Conservation (phyloP, 2,888 invertebrate species). For the Cosmopolites sordidus region DNA sequence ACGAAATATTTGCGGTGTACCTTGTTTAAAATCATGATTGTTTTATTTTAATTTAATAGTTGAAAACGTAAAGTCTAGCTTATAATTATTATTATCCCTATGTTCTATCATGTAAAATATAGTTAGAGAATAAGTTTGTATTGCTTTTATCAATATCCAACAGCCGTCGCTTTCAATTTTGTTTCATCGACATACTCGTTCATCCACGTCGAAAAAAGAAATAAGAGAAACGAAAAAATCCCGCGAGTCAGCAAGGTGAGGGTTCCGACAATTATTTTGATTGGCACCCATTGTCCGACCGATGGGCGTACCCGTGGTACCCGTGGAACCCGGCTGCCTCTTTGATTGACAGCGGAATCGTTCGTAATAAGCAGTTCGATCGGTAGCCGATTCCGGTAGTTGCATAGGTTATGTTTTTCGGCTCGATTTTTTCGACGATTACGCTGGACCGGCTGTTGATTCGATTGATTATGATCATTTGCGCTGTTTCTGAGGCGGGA, state of each 20-base stretch:
- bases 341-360: constrained; percentile 1
- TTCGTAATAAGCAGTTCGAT: neutral
- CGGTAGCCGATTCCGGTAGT: neutral
- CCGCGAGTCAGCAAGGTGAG: constrained; percentile 1
- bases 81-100: too few species aligned
- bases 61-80: too few species aligned
- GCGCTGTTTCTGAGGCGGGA: neutral
- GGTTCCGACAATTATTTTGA: neutral
- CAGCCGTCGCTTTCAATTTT: too few species aligned
- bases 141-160: too few species aligned
- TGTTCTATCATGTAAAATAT: too few species aligned
- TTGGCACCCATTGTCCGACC: neutral
- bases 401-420: constrained; percentile 1
- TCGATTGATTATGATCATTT: constrained; percentile 2
- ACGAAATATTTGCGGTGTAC: too few species aligned
- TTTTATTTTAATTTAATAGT: too few species aligned
- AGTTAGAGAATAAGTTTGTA: too few species aligned
- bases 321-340: neutral
- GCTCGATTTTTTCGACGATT: neutral
- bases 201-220: neutral
- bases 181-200: too few species aligned
- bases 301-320: neutral
- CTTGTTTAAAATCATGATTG: too few species aligned
- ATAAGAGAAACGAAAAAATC: neutral
- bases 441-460: neutral